A percentile compares a stretch with the other conserved stretches of the same genome.
Evolutionary conservation across 2,797 vertebrate species (phyloP).

Genomic region (Erpetoichthys calabaricus): DNA sequence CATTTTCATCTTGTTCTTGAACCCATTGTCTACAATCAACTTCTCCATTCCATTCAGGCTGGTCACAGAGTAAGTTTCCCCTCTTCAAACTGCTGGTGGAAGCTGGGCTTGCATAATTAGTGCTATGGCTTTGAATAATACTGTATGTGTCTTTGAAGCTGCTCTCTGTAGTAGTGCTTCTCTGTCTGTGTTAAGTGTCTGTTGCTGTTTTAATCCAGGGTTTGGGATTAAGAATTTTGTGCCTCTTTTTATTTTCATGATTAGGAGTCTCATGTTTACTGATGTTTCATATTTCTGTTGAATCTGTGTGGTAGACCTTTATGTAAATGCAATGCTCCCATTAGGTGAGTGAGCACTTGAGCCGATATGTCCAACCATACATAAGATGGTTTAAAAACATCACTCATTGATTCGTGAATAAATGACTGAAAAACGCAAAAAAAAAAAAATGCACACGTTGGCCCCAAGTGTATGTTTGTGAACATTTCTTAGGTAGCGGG

Average conservation of each 20-base stretch:
- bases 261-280: background rate
- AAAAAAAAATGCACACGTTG: too few species aligned
- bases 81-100: constrained; percentile 38
- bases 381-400: too few species aligned
- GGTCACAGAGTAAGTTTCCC: constrained; percentile 97
- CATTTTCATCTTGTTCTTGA: constrained; percentile 59
- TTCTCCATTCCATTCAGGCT: constrained; percentile 71
- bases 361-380: too few species aligned
- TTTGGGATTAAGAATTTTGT: background rate
- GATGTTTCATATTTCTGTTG: background rate
- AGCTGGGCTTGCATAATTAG: constrained; percentile 38
- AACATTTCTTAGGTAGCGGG: too few species aligned
- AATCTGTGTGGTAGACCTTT: too few species aligned
- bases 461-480: too few species aligned
- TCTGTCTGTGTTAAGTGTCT: too few species aligned
- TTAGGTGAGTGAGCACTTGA: too few species aligned
- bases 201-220: background rate
- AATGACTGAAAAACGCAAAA: too few species aligned
- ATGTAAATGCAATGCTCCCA: too few species aligned
- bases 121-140: constrained; percentile 2
- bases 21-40: constrained; percentile 73
- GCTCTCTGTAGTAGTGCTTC: background rate
- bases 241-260: background rate
- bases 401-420: too few species aligned
- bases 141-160: background rate